Base-by-base conservation (phyloP, 1,140 invertebrate species). In the Pachyrhynchus sulphureomaculatus region DNA sequence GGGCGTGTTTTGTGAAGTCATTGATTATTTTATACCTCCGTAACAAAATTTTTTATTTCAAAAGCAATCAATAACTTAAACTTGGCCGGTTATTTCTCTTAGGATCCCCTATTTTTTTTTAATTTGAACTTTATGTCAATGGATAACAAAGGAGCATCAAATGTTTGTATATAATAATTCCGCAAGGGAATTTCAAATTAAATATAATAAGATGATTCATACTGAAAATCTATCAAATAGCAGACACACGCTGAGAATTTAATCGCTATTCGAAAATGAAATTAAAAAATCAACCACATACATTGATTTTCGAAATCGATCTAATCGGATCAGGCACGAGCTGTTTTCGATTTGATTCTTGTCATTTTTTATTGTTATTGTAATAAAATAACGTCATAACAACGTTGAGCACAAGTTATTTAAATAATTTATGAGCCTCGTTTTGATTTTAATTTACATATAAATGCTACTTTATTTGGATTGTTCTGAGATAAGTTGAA, bases 301-400 rank as follows among this genome's bases (percentile, higher is more conserved):
- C 42, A 26, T 47, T 21, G 53, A 56, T 56, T 56, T 26, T 56
- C 44, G 53, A 56, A 56, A 56, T 47, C 21, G 53, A 56, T 56
- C 53, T 56, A 56, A 56, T 56, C 53, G 53, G 42, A 56, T 56
- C 53, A 21, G 26, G 53, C 53, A 56, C 53, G 53, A 56, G 53
- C 41, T 56, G 39, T 56, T 56, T 56, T 56, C 53, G 41, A 56
- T 56, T 56, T 56, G 29, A 29, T 33, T 56, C 42, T 54, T 54
- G 51, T 54, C 51, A 54, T 26, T 34, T 56, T 56, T 56, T 45
- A 56, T 56, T 47, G 29, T 44, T 15, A 4, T 41, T 29, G 53
- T 45, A 44, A 56, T 56, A 44, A 45, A 45, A 47, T 45, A 56
- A 44, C 26, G 53, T 45, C 53, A 56, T 45, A 45, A 45, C 39